These are phyloP conservation scores for Melanerpes aurifrons DNA, from an alignment of 2,113 vertebrate species.

Conservation along the genomic window DNA sequence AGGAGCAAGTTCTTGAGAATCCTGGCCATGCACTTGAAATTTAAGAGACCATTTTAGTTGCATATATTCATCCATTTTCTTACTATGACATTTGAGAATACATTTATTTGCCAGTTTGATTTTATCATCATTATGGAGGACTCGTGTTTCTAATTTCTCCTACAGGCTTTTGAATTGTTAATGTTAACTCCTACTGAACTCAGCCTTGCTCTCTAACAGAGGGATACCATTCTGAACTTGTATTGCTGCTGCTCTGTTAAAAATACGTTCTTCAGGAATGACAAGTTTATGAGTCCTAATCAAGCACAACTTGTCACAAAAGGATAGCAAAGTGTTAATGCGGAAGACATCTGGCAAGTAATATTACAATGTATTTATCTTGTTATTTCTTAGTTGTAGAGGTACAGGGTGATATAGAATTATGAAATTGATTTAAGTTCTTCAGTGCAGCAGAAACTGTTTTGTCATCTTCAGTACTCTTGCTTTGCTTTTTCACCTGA, in stretches of 20 bases:
- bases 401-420: neutral
- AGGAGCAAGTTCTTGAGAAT: conserved; percentile 59
- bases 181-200: conserved; percentile 73
- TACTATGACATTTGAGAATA: conserved; percentile 51
- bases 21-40: conserved; percentile 59
- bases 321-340: neutral
- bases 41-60: conserved; percentile 64
- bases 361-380: neutral
- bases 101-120: conserved; percentile 58
- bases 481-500: conserved; percentile 8
- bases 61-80: conserved; percentile 39
- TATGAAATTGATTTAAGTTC: neutral
- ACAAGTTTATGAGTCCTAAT: conserved; percentile 15
- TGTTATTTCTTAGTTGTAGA: conserved; percentile 18
- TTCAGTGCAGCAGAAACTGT: neutral
- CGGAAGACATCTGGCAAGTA: conserved; percentile 19
- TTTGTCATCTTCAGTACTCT: neutral
- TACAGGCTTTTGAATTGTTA: conserved; percentile 74
- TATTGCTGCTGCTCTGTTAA: neutral
- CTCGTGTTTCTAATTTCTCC: conserved; percentile 74
- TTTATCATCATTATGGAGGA: conserved; percentile 69
- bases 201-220: conserved; percentile 54
- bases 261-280: neutral
- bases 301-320: neutral
- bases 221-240: conserved; percentile 18